Evolutionary conservation across 1,140 invertebrate species (phyloP).

Genomic region (Zelostemma sp.): DNA sequence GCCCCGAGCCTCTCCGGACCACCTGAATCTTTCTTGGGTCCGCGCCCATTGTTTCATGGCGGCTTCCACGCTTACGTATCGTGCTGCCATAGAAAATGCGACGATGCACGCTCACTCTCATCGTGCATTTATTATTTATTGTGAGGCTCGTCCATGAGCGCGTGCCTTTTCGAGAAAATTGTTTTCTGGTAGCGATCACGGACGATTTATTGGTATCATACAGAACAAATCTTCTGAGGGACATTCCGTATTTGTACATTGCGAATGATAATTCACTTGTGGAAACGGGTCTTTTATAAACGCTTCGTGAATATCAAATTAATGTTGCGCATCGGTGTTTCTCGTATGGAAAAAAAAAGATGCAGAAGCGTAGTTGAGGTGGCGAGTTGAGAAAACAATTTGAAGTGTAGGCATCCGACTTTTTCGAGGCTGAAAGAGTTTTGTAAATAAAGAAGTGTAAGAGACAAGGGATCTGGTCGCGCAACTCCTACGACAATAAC

Average conservation of each 20-base stretch:
- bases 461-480: slow-evolving; percentile 32
- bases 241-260: no score
- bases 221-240: slow-evolving; percentile 31
- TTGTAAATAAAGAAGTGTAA: slow-evolving; percentile 39
- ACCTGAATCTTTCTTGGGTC: slow-evolving; percentile 30
- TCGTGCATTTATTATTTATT: slow-evolving; percentile 47
- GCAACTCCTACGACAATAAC: slow-evolving; percentile 48
- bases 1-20: slow-evolving; percentile 29
- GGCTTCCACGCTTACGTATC: slow-evolving; percentile 69
- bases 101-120: slow-evolving; percentile 38
- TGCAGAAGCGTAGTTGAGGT: no score
- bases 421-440: slow-evolving; percentile 33
- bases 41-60: slow-evolving; percentile 59
- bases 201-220: slow-evolving; percentile 36
- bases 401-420: slow-evolving; percentile 41
- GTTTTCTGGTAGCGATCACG: slow-evolving; percentile 38
- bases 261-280: no score
- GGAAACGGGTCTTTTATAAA: no score
- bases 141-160: slow-evolving; percentile 3
- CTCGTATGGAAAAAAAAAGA: no score
- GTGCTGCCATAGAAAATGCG: slow-evolving; percentile 48
- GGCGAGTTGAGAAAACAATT: slow-evolving; percentile 39
- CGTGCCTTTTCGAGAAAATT: slow-evolving; percentile 45
- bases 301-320: no score
- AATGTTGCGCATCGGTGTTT: no score